Conservation (phyloP, 2,888 invertebrate species). For the Pristionchus mayeri region DNA sequence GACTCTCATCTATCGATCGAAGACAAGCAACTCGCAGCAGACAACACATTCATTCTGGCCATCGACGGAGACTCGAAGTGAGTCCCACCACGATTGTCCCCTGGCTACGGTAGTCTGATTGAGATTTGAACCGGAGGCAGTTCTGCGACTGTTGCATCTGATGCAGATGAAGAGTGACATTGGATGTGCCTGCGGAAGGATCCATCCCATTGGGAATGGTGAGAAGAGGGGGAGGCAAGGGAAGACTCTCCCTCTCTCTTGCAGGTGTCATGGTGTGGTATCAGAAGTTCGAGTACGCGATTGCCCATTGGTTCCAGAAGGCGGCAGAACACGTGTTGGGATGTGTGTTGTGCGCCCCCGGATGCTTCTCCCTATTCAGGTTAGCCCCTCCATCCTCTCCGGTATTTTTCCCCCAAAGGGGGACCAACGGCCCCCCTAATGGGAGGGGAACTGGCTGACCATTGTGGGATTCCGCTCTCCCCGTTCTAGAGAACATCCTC, state of each 20-base stretch:
- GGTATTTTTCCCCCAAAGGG: no score
- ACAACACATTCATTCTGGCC: constrained; percentile 88
- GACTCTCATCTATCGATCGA: constrained; percentile 79
- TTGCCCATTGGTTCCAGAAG: constrained; percentile 93
- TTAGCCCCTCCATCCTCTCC: background rate
- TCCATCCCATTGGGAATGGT: constrained; percentile 88
- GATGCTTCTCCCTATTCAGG: constrained; percentile 88
- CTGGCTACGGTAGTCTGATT: background rate
- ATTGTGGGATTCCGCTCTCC: no score
- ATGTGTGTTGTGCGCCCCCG: constrained; percentile 91
- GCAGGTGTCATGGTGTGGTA: constrained; percentile 88
- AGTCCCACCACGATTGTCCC: constrained; percentile 81
- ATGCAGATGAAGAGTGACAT: constrained; percentile 87
- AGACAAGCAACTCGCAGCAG: constrained; percentile 80
- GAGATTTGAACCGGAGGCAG: constrained; percentile 75
- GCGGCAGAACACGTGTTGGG: constrained; percentile 92
- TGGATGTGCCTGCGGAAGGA: constrained; percentile 91
- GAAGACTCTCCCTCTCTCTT: background rate
- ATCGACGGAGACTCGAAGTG: constrained; percentile 92
- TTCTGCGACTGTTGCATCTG: constrained; percentile 86
- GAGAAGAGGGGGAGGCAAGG: background rate
- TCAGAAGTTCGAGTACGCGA: constrained; percentile 91
- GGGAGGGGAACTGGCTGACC: no score
- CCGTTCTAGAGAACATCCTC: no score
- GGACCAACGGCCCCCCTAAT: no score